Base-by-base conservation (phyloP, 37 sponge, comb jelly and placozoan species). In the Bolinopsis microptera region DNA sequence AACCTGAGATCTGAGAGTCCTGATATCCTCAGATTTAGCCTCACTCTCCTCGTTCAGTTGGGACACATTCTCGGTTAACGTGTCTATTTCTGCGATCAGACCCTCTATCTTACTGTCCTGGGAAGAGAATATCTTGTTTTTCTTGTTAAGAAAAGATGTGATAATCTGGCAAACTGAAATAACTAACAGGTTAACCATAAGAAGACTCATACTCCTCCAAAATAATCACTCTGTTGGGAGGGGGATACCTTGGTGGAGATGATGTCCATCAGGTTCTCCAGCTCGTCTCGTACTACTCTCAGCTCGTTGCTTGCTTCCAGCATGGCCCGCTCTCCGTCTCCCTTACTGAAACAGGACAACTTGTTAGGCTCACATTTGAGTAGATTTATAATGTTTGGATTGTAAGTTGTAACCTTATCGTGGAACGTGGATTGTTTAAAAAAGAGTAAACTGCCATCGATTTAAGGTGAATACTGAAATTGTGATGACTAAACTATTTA, bases 211-310 rank as follows among this genome's bases (percentile, higher is more conserved):
- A n/a, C n/a, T n/a, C n/a, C n/a, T n/a, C n/a, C n/a, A n/a, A n/a
- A n/a, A n/a, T n/a, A n/a, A n/a, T n/a, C n/a, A n/a, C n/a, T n/a
- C n/a, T n/a, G n/a, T n/a, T n/a, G n/a, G n/a, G n/a, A n/a, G n/a
- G n/a, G n/a, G n/a, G n/a, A n/a, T 39, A 41, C 90, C 90, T 86
- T 86, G 90, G 90, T 86, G 3, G 90, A 86, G 3, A 86, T 86
- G 90, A 86, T 86, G 8, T 86, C 90, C 41, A 86, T 39, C 3
- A 86, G 90, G 61, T 86, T 86, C 35, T 86, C 90, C 41, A 86
- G 90, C 61, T 86, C 90, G 2, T 34, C 48, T 34, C 35, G 8
- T 0, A 86, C 90, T 39, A 86, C 90, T 40, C 90, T 24, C 13
- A 86, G 48, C 61, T 86, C 90, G 36, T 86, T 86, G 61, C 90